Base-by-base conservation (phyloP, 2,888 invertebrate genomes). In the Eupithecia dodoneata region DNA sequence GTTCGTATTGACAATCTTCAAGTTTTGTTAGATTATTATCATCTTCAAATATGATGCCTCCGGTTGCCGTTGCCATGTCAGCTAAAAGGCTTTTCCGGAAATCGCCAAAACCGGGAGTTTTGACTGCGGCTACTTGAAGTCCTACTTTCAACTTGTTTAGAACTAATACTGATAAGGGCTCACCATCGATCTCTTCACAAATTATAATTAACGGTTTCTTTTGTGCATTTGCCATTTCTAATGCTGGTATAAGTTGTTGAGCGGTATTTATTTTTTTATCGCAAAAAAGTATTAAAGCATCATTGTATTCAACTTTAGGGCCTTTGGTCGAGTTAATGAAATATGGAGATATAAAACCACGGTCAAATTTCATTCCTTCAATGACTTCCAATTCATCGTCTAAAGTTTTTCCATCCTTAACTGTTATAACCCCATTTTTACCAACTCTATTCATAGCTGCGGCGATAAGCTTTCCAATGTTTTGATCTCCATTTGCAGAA, bases 281-380 rank as follows among this genome's bases (percentile, higher is more conserved):
- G 76, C 98, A 98, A 85, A 99, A 97, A 63, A 99, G 95, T 67
- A 99, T 92, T 30, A 99, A 95, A 12, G 98, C 98, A 92, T 99
- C 99, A 93, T 98, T 98, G 90, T 98, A 99, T 95, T 99, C 99
- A 72, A 99, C 98, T 95, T 98, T 99, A 18, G 99, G 98, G 67
- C 99, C 99, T 96, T 99, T 99, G n/a, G 97, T 95, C 6, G 99
- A 98, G 91, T 99, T 99, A 83, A 99, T 99, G 91, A 99, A 99
- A 91, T 99, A 99, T 0, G 99, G 99, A 4, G 99, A 99, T 88
- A 99, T 98, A 93, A 98, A 99, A 69, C 99, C 99, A 79, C 99
- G 96, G 87, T 99, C 99, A 93, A 99, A 99, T 93, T 99, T 99
- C 99, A 99, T 98, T 74, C 99, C 99, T 93, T 99, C 99, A 87